These are phyloP conservation scores for Erebia aethiops DNA, from an alignment of 2,888 invertebrate species.

Conservation along the genomic window DNA sequence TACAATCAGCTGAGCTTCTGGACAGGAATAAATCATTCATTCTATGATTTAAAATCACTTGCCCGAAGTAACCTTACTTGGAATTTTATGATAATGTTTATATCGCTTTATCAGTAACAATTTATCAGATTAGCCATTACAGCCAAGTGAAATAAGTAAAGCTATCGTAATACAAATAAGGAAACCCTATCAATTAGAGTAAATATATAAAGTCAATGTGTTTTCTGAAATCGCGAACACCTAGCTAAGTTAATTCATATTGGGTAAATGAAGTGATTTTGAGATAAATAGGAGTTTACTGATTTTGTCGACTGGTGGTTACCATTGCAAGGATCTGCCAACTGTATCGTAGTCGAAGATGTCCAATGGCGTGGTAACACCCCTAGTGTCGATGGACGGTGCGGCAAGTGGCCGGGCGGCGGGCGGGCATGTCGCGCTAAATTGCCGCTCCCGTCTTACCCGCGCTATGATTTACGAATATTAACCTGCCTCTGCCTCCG, in stretches of 20 bases:
- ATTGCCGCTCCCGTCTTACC: slow-evolving; percentile 58
- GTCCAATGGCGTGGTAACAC: background rate
- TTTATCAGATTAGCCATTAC: slow-evolving; percentile 7
- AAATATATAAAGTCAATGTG: background rate
- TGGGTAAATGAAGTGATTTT: slow-evolving; percentile 6
- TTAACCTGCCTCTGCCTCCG: slow-evolving; percentile 45
- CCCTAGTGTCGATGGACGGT: no score
- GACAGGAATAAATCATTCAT: background rate
- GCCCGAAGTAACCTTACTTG: background rate
- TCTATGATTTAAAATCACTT: background rate
- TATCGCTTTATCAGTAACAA: background rate
- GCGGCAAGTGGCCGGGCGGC: background rate
- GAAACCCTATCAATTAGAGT: slow-evolving; percentile 1
- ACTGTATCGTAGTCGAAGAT: background rate
- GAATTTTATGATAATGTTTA: background rate
- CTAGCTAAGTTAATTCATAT: background rate
- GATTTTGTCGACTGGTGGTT: background rate
- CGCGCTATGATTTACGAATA: slow-evolving; percentile 59
- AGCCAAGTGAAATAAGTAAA: background rate
- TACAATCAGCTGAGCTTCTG: no score
- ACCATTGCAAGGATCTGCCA: no score
- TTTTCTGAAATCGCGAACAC: background rate
- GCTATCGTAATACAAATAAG: slow-evolving; percentile 7
- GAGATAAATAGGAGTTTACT: background rate
- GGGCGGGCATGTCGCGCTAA: slow-evolving; percentile 44